phyloP scores from a whole-genome alignment of 2,888 invertebrate species.

The Lamellibrachia columna region DNA sequence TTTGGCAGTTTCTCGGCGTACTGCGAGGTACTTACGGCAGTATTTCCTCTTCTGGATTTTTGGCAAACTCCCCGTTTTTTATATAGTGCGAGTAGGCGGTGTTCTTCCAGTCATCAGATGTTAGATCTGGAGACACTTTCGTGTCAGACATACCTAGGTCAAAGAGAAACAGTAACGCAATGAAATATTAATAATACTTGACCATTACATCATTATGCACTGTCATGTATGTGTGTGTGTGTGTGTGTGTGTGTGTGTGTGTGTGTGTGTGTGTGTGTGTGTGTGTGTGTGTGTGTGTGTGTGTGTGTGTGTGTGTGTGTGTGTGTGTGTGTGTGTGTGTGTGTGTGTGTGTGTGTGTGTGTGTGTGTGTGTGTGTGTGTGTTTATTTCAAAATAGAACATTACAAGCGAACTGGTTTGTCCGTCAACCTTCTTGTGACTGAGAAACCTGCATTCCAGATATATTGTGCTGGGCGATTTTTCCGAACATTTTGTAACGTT shows the following conservation, averaged over 20 bases:
- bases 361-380: too few relatives aligned
- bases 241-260: background rate
- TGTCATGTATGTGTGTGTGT: background rate
- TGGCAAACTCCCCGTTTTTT: background rate
- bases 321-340: too few relatives aligned
- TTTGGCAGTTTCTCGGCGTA: background rate
- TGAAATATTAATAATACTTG: background rate
- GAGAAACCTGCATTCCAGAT: too few relatives aligned
- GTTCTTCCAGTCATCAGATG: background rate
- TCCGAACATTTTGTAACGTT: too few relatives aligned
- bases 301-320: too few relatives aligned
- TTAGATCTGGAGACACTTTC: background rate
- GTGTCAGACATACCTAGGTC: background rate
- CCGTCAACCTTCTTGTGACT: too few relatives aligned
- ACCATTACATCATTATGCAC: background rate
- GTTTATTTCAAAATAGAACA: too few relatives aligned
- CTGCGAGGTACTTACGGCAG: background rate
- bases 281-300: too few relatives aligned
- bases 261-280: background rate
- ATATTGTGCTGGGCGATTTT: too few relatives aligned
- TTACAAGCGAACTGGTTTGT: too few relatives aligned
- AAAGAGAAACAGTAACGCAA: background rate
- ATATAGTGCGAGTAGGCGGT: background rate
- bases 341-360: too few relatives aligned
- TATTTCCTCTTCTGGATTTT: background rate